Evolutionary conservation across 2,888 invertebrate species (phyloP), one percentile per base, ranked within the genome.

Genomic region (Drosophila kanekoi): DNA sequence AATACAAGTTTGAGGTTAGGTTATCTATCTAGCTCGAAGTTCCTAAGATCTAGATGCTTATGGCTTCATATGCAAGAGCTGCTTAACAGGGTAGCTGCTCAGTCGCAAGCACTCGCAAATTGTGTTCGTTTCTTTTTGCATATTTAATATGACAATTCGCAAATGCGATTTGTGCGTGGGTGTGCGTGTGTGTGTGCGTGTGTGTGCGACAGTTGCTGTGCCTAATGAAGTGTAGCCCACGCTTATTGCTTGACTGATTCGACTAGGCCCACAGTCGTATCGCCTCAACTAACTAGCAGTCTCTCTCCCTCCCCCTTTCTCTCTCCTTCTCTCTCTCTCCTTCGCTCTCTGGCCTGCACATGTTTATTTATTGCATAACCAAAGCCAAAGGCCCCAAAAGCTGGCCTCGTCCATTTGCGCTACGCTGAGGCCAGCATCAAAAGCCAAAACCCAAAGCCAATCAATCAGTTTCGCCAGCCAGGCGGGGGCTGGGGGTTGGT

Each of bases 201-300:
- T n/a, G 20, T 16, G 51, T 47, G 59, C 35, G 72, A 59, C 72
- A 63, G 59, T 76, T 72, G 72, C 40, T 77, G 68, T 69, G 73
- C 57, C 69, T 78, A 77, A 77, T 77, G 77, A 77, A 77, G 79
- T 77, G 79, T 79, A 44, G 70, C n/a, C 71, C 63, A 60, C 75
- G 72, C 67, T 63, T 71, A 75, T 62, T 67, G 79, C 77, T 74
- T 74, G 67, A 78, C 58, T 78, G 72, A 74, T 45, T 71, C 57
- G 49, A 32, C 48, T 48, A 38, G 28, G 58, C 32, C 48, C 47
- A 16, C 32, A 11, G 13, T 11, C n/a, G 10, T n/a, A 35, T 16
- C 23, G 45, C 52, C 32, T 10, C 44, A 23, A 11, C n/a, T 53
- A 32, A 5, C 20, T 23, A 5, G 23, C 5, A 23, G n/a, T 28